Base-by-base conservation (phyloP, 2,888 invertebrate species). In the Zhengitettix transpicula region DNA sequence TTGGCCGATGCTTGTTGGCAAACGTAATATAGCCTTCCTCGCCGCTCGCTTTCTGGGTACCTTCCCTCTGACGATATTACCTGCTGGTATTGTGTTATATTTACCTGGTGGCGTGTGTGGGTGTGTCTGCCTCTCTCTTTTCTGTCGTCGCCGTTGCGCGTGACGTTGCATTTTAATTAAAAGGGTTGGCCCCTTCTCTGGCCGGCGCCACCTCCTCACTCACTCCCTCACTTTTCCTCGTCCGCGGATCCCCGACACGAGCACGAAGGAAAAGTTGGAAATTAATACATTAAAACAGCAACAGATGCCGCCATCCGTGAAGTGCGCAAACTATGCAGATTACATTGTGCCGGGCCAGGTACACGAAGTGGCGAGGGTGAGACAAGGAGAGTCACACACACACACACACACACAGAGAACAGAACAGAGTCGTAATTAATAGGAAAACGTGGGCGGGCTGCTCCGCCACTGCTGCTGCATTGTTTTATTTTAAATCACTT, bases 131-230 rank as follows among this genome's bases (percentile, higher is more conserved):
- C 28, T 28, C 28, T 28, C 28, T 28, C 28, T 28, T 28, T 28
- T 28, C 28, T 28, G 28, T 28, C 28, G 28, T 28, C 28, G 28
- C 28, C 28, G 28, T 28, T 47, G 47, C 64, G 67, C 66, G 65
- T 71, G 69, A 71, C 70, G 68, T 16, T 57, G 60, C 60, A 57
- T 60, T 60, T 60, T 60, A 60, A 60, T 60, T 60, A 60, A 60
- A 60, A 68, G 61, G 62, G 28, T 28, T 28, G 28, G 61, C 64
- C 67, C 65, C 69, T 69, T 69, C 68, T 70, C 66, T 69, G 70
- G 67, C 64, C 67, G 65, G 63, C 64, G 64, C 64, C 64, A 65
- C 66, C 64, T 65, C 52, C 59, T 60, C 40, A 59, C 55, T 58
- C 59, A 54, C 57, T 52, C 60, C 57, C 56, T 14, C n/a, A 16